Base-by-base conservation (phyloP, 2,797 vertebrate species). In the Cyclopterus lumpus region DNA sequence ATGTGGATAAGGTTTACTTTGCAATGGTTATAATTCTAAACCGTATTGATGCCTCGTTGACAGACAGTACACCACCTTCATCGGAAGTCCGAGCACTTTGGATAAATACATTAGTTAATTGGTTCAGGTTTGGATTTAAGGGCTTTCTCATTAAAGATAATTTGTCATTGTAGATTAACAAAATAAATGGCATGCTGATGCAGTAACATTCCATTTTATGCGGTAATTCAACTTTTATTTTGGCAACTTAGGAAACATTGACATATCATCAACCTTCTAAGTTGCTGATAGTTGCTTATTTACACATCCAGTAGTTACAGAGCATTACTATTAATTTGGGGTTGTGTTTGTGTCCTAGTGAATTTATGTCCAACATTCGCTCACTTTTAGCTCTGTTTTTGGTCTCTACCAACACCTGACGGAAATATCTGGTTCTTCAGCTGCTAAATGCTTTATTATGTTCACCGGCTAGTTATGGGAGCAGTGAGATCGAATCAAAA, bases 61-160 rank as follows among this genome's bases (percentile, higher is more conserved):
- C 24, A 18, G 36, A 49, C 32, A 54, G 46, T 30, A 14, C 8
- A 16, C 14, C 1, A 16, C 3, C 3, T 59, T 42, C 15, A 12
- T 15, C 18, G 1, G 55, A 20, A 5, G 24, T 44, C 26, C 15
- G 3, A 58, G 24, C 1, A 16, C 58, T n/a, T 20, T 40, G 40
- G 30, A 12, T 8, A 61, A 61, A 55, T 14, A 55, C 55, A 66
- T 68, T 76, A 22, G 58, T 28, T 65, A 10, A 72, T 67, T 58
- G 40, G n/a, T 44, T 63, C 34, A 62, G 18, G 11, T 4, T 48
- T n/a, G 14, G 48, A 80, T 61, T 75, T n/a, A 49, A 55, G 32
- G 38, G 8, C 22, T 75, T 14, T 61, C 46, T 24, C 7, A n/a
- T 28, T n/a, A 24, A 32, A 40, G 12, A 26, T 3, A 24, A 12